Conservation (phyloP, 2,888 invertebrate genomes). For the Papilio protenor region DNA sequence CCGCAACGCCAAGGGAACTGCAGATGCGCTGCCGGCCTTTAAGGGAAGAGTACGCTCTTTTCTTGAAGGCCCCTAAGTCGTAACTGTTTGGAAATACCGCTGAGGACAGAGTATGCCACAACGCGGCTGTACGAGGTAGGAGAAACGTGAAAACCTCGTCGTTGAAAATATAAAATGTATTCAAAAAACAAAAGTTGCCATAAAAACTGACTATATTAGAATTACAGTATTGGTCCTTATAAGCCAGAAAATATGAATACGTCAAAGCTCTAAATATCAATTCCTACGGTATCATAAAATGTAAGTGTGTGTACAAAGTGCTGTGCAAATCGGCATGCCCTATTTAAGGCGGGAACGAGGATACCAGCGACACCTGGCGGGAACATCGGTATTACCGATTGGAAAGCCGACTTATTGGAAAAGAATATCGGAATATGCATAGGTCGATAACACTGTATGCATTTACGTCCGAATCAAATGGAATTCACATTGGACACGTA, state of each 20-base stretch:
- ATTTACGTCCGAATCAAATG: constrained; percentile 30
- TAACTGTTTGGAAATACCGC: too few species aligned
- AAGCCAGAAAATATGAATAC: not conserved
- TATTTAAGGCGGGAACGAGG: constrained; percentile 25
- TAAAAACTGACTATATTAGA: not conserved
- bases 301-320: constrained; percentile 17
- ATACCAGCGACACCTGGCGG: constrained; percentile 34
- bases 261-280: not conserved
- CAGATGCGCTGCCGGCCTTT: too few species aligned
- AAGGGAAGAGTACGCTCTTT: too few species aligned
- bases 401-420: constrained; percentile 31
- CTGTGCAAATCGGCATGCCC: constrained; percentile 26
- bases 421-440: constrained; percentile 23
- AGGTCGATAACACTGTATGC: constrained; percentile 31
- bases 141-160: too few species aligned
- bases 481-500: constrained; percentile 14
- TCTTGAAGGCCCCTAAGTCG: too few species aligned
- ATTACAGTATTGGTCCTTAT: not conserved
- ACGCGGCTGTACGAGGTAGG: too few species aligned
- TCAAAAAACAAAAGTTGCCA: not conserved
- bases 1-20: too few species aligned
- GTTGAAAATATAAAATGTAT: too few species aligned
- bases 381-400: constrained; percentile 21
- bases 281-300: constrained; percentile 23
- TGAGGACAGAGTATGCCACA: too few species aligned